Evolutionary conservation across 2,888 invertebrate species (phyloP), one percentile per base, ranked within the genome.

Genomic region (Agrenia bidenticulata): DNA sequence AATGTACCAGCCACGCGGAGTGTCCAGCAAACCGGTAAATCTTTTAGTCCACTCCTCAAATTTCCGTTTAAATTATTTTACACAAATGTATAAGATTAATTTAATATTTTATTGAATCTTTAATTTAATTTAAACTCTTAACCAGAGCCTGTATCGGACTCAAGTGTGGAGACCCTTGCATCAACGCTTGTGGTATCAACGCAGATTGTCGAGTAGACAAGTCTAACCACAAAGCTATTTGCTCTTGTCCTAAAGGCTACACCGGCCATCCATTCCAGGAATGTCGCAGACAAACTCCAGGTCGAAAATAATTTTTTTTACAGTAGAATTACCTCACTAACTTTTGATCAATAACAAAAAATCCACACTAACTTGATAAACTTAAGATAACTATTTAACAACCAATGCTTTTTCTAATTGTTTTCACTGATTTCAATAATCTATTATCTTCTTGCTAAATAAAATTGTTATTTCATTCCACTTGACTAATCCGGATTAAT

Each of bases 211-310:
- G 87, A 77, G 83, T 92, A 45, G 84, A 89, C 45, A 67, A 70
- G 61, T 27, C 65, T 57, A 90, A 88, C 2, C 83, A 89, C 59
- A 91, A 90, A 4, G 90, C 92, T 0, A 86, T 92, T 17, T 93
- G 92, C 80, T 90, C 89, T 63, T 93, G 92, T 79, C 92, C 92
- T 0, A 86, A 73, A 78, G 89, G 90, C 77, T 91, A 89, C 88
- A 92, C 92, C 24, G 92, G 92, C 1, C 88, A 92, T 83, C 92
- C 92, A 2, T 92, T 92, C 80, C 83, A 87, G 1, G 84, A 84
- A 78, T 92, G 92, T 81, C 85, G 92, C 76, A 89, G 88, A 72
- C 92, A 91, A 51, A 74, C 73, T 50, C 75, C 76, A 73, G 69
- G 75, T 74, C 61, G 60, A 59, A 37, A 64, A 19, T 49, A 41